These are phyloP conservation scores for Elegia similella DNA, from an alignment of 2,888 invertebrate genomes.

Conservation along the genomic window DNA sequence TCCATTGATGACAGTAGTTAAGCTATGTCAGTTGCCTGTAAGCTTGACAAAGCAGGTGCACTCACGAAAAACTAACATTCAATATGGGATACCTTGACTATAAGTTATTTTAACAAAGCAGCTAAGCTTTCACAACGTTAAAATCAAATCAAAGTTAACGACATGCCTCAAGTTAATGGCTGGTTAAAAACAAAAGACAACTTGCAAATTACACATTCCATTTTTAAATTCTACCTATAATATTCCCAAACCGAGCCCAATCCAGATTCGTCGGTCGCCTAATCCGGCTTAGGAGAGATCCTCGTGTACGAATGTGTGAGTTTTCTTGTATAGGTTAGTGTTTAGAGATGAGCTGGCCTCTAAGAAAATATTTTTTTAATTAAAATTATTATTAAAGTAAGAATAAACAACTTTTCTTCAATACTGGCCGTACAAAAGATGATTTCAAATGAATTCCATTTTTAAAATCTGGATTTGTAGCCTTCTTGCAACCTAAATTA, in stretches of 20 bases:
- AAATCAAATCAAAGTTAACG: not conserved
- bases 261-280: slow-evolving; percentile 68
- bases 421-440: too few species aligned
- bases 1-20: too few species aligned
- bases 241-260: slow-evolving; percentile 49
- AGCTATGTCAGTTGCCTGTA: too few species aligned
- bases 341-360: slow-evolving; percentile 19
- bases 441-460: too few species aligned
- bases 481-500: too few species aligned
- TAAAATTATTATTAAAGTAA: not conserved
- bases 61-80: too few species aligned
- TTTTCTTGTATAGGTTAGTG: slow-evolving; percentile 29
- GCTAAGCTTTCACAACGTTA: too few species aligned
- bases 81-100: too few species aligned
- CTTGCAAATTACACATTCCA: slow-evolving; percentile 18
- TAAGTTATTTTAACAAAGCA: too few species aligned
- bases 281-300: slow-evolving; percentile 76
- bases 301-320: slow-evolving; percentile 42
- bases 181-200: not conserved
- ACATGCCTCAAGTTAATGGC: not conserved
- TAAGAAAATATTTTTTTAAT: slow-evolving; percentile 17
- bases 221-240: slow-evolving; percentile 48
- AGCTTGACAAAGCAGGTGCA: too few species aligned
- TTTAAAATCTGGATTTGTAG: too few species aligned
- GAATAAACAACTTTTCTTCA: too few species aligned